Conservation (phyloP, 2,797 vertebrate genomes). For the Coranthus polyacanthus region DNA sequence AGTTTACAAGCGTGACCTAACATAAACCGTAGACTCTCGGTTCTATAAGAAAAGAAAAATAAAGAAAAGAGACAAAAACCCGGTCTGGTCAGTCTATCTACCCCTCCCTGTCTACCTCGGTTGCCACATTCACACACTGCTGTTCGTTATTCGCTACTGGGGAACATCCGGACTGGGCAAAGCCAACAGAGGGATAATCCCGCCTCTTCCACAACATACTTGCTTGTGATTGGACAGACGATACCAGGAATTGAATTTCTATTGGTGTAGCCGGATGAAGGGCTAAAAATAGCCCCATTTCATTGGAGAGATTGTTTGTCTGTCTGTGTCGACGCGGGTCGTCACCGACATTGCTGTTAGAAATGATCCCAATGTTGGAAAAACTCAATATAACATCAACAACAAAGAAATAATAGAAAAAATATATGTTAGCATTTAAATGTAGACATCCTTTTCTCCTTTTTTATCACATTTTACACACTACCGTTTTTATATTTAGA, state of each 20-base stretch:
- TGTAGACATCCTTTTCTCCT: too few species aligned
- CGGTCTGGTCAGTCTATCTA: slow-evolving; percentile 63
- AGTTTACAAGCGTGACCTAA: slow-evolving; percentile 43
- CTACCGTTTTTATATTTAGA: too few species aligned
- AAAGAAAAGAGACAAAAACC: slow-evolving; percentile 43
- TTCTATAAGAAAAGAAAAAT: slow-evolving; percentile 39
- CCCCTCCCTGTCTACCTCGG: slow-evolving; percentile 83
- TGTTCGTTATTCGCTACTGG: slow-evolving; percentile 79
- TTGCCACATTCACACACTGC: slow-evolving; percentile 85
- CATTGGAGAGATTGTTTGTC: slow-evolving; percentile 60
- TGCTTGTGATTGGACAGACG: slow-evolving; percentile 56
- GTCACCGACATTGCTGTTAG: background rate
- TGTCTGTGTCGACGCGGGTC: slow-evolving; percentile 34
- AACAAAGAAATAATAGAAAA: too few species aligned
- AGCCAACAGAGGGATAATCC: slow-evolving; percentile 50
- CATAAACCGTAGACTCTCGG: slow-evolving; percentile 4
- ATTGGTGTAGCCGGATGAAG: slow-evolving; percentile 62
- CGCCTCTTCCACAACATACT: slow-evolving; percentile 58
- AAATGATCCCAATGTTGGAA: background rate
- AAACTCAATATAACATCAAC: background rate
- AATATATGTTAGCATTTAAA: too few species aligned
- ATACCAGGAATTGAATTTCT: accelerated
- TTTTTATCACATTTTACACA: too few species aligned
- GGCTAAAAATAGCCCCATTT: background rate
- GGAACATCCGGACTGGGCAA: slow-evolving; percentile 82